Evolutionary conservation across 2,888 invertebrate species (phyloP), one percentile per base, ranked within the genome.

Genomic region (Spodoptera littoralis): DNA sequence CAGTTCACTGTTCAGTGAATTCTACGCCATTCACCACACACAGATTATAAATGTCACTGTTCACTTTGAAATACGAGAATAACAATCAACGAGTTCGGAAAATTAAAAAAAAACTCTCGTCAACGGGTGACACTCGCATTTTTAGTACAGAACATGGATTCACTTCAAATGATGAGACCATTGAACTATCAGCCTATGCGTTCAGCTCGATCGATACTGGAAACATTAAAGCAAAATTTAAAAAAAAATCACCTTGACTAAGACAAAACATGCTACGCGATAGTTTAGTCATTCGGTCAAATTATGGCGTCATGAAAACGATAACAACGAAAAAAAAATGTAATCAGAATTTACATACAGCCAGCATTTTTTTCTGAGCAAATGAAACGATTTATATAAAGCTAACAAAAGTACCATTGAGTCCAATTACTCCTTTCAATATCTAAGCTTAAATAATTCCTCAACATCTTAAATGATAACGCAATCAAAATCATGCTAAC

Each of bases 31-130:
- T 41, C 30, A 45, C 30, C 27, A 48, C n/a, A 18, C 58, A 1
- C 3, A 48, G 36, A 49, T 44, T 42, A 36, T 55, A 24, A 18
- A 18, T 27, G 11, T 55, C 13, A 44, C 46, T 11, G 46, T 8
- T 53, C 3, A 11, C 48, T 74, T 68, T 69, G 55, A 60, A 52
- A 74, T 51, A 41, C 45, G 48, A 70, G 27, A 49, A 43, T 46
- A 48, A 60, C 27, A 48, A 46, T 69, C 49, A 69, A 6, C 12
- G 18, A 68, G 55, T 52, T 68, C 59, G 46, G 9, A 54, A 58
- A 67, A n/a, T 67, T 41, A 47, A 50, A 58, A 54, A 67, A 24
- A 49, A 49, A 58, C 18, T 51, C 41, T 59, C 42, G 65, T 41
- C 6, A 36, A 41, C 24, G 11, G 44, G 27, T 11, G 4, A 6